These are phyloP conservation scores for Lepus europaeus DNA, from an alignment of 2,113 vertebrate genomes.

Conservation along the genomic window DNA sequence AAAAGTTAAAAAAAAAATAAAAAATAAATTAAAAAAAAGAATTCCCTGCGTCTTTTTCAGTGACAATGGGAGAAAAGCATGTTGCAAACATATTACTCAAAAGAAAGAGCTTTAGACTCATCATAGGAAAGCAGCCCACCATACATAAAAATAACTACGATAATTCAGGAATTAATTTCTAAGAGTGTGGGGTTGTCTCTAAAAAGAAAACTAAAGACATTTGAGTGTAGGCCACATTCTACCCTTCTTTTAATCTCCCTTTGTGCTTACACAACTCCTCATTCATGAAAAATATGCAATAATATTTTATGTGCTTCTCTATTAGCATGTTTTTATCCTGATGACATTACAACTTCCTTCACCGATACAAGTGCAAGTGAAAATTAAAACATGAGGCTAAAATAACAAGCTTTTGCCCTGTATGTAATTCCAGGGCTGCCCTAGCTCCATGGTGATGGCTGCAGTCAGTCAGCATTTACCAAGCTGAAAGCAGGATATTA, in stretches of 20 bases:
- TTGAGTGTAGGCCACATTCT: not conserved
- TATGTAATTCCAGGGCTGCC: rapidly evolving
- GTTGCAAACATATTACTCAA: not conserved
- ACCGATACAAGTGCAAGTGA: not conserved
- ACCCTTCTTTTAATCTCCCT: not conserved
- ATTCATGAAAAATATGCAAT: not conserved
- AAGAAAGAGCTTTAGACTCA: not conserved
- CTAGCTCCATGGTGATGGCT: rapidly evolving
- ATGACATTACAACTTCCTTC: not conserved
- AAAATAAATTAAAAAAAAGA: not conserved
- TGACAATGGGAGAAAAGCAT: not conserved
- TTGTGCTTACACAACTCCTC: not conserved
- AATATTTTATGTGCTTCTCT: not conserved
- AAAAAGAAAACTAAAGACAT: not conserved
- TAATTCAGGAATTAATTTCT: not conserved
- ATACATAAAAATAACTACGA: not conserved
- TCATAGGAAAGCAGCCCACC: not conserved
- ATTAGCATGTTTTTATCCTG: not conserved
- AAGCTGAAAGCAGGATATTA: not conserved
- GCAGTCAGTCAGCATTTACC: not conserved
- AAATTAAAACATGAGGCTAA: not conserved
- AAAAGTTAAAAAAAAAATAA: too few relatives aligned
- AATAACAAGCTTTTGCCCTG: not conserved
- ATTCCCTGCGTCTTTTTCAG: not conserved
- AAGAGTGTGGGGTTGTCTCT: not conserved